Evolutionary conservation across 1,140 invertebrate species (phyloP).

Genomic region (Orussus abietinus): DNA sequence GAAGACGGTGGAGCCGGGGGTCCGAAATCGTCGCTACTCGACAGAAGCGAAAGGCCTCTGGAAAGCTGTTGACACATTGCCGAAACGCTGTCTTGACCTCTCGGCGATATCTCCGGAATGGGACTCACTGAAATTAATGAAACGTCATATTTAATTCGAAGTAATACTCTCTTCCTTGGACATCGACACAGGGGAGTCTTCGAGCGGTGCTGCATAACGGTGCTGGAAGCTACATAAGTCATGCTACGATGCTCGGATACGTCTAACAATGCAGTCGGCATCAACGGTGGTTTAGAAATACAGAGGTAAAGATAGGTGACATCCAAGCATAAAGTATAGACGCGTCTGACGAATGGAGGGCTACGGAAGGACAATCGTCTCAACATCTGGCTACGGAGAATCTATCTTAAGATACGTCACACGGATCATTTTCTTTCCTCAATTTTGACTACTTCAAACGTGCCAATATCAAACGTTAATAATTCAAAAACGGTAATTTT

Average conservation of each 20-base stretch:
- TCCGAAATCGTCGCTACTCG: conserved; percentile 62
- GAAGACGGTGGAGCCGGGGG: conserved; percentile 42
- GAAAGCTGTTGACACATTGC: conserved; percentile 86
- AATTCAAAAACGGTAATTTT: too few relatives aligned
- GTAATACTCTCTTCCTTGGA: too few relatives aligned
- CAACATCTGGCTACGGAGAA: conserved; percentile 13
- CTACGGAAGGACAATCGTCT: too few relatives aligned
- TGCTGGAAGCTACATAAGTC: conserved; percentile 25
- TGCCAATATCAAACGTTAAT: conserved; percentile 2
- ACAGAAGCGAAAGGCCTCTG: conserved; percentile 74
- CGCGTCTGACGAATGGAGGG: too few relatives aligned
- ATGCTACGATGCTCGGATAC: conserved; percentile 20
- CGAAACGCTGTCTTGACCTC: conserved; percentile 71
- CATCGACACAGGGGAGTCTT: too few relatives aligned
- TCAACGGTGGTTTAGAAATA: too few relatives aligned
- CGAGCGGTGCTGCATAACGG: conserved; percentile 26
- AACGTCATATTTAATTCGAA: too few relatives aligned
- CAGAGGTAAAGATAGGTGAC: too few relatives aligned
- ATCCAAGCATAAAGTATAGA: too few relatives aligned
- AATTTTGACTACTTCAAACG: neutral
- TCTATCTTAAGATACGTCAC: too few relatives aligned
- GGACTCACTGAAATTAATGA: conserved; percentile 71
- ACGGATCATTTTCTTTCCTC: too few relatives aligned
- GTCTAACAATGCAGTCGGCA: too few relatives aligned
- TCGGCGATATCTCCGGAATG: conserved; percentile 76